Percentiles rank a stretch among this genome's conserved stretches.
Conservation (phyloP, 2,888 invertebrate genomes). For the Drosophila greeni region DNA sequence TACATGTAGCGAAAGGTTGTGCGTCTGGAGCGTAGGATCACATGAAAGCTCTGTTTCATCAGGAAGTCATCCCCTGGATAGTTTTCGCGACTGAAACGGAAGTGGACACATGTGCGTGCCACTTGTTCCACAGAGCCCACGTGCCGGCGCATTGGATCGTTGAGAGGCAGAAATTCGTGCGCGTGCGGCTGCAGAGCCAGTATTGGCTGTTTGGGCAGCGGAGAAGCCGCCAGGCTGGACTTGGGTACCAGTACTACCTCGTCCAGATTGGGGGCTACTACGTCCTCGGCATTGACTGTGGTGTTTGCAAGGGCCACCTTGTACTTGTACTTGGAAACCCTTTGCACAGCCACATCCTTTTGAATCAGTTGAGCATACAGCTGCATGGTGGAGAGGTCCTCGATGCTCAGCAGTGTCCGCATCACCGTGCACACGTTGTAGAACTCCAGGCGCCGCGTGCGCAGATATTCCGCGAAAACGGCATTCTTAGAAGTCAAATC, state of each 20-base stretch:
- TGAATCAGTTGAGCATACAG: constrained; percentile 52
- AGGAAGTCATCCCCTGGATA: not conserved
- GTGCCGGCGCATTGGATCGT: constrained; percentile 42
- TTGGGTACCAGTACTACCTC: constrained; percentile 65
- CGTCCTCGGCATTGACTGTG: constrained; percentile 52
- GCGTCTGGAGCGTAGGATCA: constrained; percentile 66
- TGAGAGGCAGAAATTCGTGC: constrained; percentile 31
- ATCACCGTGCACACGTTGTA: constrained; percentile 62
- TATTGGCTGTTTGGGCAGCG: constrained; percentile 38
- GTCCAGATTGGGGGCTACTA: constrained; percentile 55
- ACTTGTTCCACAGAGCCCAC: constrained; percentile 55
- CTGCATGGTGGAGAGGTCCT: constrained; percentile 65
- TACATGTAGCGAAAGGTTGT: constrained; percentile 62
- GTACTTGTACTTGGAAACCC: constrained; percentile 3
- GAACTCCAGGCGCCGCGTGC: constrained; percentile 35
- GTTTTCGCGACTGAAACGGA: constrained; percentile 14
- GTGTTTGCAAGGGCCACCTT: constrained; percentile 13
- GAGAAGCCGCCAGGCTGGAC: constrained; percentile 41
- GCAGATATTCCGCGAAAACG: constrained; percentile 48
- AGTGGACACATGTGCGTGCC: constrained; percentile 37
- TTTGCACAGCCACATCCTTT: constrained; percentile 34
- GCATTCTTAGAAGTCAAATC: constrained; percentile 20
- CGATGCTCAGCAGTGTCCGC: constrained; percentile 65
- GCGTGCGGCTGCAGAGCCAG: constrained; percentile 50
- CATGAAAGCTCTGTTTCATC: constrained; percentile 39